Evolutionary conservation across 2,888 invertebrate species (phyloP), one percentile per base, ranked within the genome.

Genomic region (Macrosoma leucophasiata): DNA sequence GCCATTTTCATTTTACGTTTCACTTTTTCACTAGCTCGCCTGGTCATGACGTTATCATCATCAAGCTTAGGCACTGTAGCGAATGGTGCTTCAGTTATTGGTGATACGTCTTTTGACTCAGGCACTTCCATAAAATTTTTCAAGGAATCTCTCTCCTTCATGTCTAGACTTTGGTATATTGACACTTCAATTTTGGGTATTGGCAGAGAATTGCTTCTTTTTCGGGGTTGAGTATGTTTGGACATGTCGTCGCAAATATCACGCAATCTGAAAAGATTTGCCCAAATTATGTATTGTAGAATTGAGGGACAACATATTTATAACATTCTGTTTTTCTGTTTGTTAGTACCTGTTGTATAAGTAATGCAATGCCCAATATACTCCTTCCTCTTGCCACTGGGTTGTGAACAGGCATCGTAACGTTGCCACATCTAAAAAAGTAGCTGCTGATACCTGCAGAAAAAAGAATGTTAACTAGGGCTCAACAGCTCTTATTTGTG

Each of bases 321-420:
- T 1, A 6, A 10, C 25, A 17, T 22, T 49, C 43, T 46, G n/a
- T n/a, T n/a, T n/a, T n/a, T n/a, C n/a, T n/a, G n/a, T n/a, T n/a
- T n/a, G n/a, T n/a, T n/a, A n/a, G n/a, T 58, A 94, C 95, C 96
- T 89, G 62, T 95, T 94, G 56, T 94, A 94, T 43, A 96, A 84
- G 74, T 93, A 98, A 66, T 95, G 94, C 15, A 98, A 77, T 8
- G 96, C 97, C 99, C 99, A 99, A 69, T 94, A 95, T 7, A 98
- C 92, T 0, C 99, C 99, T 67, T 98, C 98, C 65, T 98, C 98
- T 62, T 95, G 93, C 99, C 99, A 99, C 61, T 97, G 96, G 0
- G 95, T 90, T 40, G 97, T 93, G 64, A 99, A 97, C 8, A 99
- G 86, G 65, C 98, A 98, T 30, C 98, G 88, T 33, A 99, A 75